Percentiles rank a stretch among this genome's conserved stretches.
Evolutionary conservation across 2,797 vertebrate species (phyloP).

Genomic region (Limnodromus scolopaceus): DNA sequence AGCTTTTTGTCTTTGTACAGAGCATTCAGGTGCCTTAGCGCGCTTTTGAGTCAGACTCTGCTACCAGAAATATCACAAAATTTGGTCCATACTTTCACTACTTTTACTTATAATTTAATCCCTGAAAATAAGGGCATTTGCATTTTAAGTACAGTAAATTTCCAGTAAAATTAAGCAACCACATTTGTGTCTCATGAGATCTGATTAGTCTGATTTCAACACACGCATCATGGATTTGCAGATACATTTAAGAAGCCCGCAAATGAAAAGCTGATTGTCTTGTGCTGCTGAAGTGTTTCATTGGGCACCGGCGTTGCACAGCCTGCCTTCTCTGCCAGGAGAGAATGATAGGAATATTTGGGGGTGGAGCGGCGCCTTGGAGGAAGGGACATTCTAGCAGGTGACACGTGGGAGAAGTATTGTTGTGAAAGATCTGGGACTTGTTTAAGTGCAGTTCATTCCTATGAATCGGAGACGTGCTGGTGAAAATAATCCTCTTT

Average conservation of each 20-base stretch:
- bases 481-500: constrained; percentile 6
- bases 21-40: not conserved
- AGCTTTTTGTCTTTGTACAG: not conserved
- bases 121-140: not conserved
- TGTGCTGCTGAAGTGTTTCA: not conserved
- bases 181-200: not conserved
- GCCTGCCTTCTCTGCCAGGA: not conserved
- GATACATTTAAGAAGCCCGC: not conserved
- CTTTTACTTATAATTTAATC: not conserved
- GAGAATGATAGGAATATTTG: not conserved
- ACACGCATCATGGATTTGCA: not conserved
- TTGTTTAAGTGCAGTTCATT: not conserved
- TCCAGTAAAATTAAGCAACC: not conserved
- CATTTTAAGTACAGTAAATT: not conserved
- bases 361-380: not conserved
- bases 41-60: not conserved
- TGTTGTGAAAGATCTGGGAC: not conserved
- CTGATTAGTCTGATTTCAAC: not conserved
- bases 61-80: not conserved
- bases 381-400: not conserved
- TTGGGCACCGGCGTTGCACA: not conserved
- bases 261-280: constrained; percentile 14
- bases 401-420: not conserved
- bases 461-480: not conserved
- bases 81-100: not conserved